phyloP scores from a whole-genome alignment of 2,797 vertebrate genomes.

The Protonibea diacanthus region DNA sequence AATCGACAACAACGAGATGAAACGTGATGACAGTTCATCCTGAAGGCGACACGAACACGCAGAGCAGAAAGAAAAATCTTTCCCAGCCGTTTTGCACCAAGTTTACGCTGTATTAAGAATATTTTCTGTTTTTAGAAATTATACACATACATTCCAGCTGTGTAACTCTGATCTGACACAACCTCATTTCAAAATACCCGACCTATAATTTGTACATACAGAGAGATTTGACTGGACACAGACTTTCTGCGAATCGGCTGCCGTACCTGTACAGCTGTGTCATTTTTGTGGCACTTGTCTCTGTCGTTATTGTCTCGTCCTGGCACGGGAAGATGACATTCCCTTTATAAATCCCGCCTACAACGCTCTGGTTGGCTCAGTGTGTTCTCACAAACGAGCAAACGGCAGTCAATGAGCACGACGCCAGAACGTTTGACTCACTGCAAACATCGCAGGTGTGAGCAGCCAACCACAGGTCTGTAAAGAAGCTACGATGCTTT shows the following conservation, averaged over 20 bases:
- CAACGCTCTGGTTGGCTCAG: not conserved
- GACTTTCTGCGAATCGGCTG: not conserved
- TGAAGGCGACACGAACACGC: too few relatives aligned
- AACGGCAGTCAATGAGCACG: not conserved
- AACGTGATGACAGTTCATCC: not conserved
- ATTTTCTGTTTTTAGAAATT: too few relatives aligned
- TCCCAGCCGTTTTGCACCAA: too few relatives aligned
- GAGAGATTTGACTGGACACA: too few relatives aligned
- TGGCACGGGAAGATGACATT: not conserved
- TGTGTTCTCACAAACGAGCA: not conserved
- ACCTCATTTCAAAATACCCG: too few relatives aligned
- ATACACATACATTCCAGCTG: too few relatives aligned
- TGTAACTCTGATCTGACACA: too few relatives aligned
- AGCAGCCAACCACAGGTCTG: not conserved
- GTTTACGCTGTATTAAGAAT: too few relatives aligned
- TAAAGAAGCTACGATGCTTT: not conserved
- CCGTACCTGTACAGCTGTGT: not conserved
- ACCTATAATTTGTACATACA: too few relatives aligned
- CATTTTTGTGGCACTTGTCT: not conserved
- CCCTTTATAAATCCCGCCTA: not conserved
- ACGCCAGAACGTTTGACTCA: not conserved
- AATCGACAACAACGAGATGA: not conserved
- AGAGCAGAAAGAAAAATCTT: not conserved
- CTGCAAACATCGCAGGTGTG: slow-evolving; percentile 5
- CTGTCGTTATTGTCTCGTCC: not conserved